Evolutionary conservation across 2,113 vertebrate species (phyloP).

Genomic region (Microtus oregoni): DNA sequence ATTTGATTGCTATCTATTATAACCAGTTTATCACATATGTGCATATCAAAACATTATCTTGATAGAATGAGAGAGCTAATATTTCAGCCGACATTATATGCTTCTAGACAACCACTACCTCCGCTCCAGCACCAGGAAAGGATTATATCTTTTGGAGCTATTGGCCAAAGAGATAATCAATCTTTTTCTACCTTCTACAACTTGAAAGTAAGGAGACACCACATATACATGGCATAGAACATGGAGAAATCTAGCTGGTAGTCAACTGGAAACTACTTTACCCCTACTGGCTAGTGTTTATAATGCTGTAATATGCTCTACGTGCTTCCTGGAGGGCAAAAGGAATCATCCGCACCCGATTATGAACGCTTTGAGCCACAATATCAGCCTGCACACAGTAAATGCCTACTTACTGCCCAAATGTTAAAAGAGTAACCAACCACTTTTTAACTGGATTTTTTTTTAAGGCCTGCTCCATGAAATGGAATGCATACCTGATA

Average conservation of each 20-base stretch:
- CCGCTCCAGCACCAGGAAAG: neutral
- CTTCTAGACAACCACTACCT: neutral
- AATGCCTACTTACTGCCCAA: neutral
- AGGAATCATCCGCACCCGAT: neutral
- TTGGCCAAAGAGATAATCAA: neutral
- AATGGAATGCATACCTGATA: neutral
- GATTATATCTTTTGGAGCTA: neutral
- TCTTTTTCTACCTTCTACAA: neutral
- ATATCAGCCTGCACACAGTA: neutral
- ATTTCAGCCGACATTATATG: neutral
- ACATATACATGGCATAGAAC: neutral
- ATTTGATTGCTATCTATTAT: neutral
- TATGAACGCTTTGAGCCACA: neutral
- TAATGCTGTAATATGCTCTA: neutral
- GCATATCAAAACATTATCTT: neutral
- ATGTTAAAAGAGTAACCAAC: neutral
- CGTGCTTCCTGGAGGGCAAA: neutral
- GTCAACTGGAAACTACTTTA: neutral
- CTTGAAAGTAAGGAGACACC: neutral
- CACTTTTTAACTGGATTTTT: neutral
- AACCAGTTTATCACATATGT: neutral
- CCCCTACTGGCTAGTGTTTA: neutral
- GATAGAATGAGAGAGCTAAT: neutral
- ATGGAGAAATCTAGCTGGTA: neutral
- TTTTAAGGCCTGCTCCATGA: neutral